Percentiles rank a stretch among this genome's conserved stretches.
These are phyloP conservation scores for Origma solitaria DNA, from an alignment of 2,113 vertebrate genomes.

Conservation along the genomic window DNA sequence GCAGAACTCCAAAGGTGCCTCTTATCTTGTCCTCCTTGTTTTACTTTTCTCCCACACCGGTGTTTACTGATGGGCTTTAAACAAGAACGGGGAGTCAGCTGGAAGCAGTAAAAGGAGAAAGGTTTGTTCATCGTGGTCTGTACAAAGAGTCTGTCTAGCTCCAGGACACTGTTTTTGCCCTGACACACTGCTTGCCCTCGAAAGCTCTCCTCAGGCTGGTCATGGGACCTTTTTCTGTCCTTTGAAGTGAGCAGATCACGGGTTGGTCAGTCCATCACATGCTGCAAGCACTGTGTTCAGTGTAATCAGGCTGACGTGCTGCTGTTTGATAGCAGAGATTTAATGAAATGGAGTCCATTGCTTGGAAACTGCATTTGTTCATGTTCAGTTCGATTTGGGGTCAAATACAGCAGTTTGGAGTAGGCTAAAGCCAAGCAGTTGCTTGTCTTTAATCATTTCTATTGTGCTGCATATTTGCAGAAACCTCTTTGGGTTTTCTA, in stretches of 20 bases:
- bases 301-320: not conserved
- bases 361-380: not conserved
- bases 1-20: not conserved
- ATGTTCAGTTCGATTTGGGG: not conserved
- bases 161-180: fast-evolving
- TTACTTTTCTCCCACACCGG: fast-evolving
- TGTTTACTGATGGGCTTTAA: not conserved
- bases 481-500: not conserved
- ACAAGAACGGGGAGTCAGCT: not conserved
- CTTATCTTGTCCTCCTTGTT: not conserved
- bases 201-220: not conserved
- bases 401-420: not conserved
- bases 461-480: not conserved
- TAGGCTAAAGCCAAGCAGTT: not conserved
- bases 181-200: not conserved
- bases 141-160: not conserved
- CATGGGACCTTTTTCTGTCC: not conserved
- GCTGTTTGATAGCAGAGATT: not conserved
- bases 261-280: constrained; percentile 3
- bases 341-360: not conserved
- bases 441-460: not conserved
- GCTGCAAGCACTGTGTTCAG: not conserved
- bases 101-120: not conserved
- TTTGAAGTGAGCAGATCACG: not conserved
- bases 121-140: not conserved